Conservation (phyloP, 2,888 invertebrate genomes). For the Oxycera nigricornis region DNA sequence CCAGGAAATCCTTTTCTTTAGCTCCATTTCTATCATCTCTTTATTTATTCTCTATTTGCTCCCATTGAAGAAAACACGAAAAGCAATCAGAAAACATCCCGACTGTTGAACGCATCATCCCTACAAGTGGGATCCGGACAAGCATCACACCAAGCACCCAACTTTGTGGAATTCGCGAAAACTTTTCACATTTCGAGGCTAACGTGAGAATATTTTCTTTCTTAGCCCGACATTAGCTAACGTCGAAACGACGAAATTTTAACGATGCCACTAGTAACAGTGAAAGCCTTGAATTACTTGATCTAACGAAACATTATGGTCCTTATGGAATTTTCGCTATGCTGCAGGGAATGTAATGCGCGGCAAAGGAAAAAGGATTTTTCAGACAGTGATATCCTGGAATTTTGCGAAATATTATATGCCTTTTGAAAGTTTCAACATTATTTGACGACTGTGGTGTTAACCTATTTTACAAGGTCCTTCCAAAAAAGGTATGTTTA, state of each 20-base stretch:
- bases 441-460: not conserved
- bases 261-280: not conserved
- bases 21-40: no score
- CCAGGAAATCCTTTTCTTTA: no score
- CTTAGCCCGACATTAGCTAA: conserved; percentile 13
- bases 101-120: no score
- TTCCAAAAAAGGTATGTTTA: not conserved
- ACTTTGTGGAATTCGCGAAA: conserved; percentile 26
- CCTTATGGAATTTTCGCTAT: not conserved
- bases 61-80: no score
- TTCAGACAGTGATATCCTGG: no score
- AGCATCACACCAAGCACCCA: conserved; percentile 15
- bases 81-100: no score
- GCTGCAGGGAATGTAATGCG: no score
- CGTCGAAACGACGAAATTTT: conserved; percentile 13
- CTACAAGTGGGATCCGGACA: not conserved
- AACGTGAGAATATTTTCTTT: conserved; percentile 23
- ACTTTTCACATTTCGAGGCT: conserved; percentile 18
- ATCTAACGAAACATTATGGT: conserved; percentile 16
- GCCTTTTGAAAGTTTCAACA: not conserved
- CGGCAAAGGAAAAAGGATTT: no score
- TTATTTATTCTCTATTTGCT: no score
- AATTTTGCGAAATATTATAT: no score
- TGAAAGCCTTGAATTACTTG: conserved; percentile 15
- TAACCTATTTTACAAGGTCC: not conserved